Base-by-base conservation (phyloP, 2,888 invertebrate genomes). In the Drosophila birchii region DNA sequence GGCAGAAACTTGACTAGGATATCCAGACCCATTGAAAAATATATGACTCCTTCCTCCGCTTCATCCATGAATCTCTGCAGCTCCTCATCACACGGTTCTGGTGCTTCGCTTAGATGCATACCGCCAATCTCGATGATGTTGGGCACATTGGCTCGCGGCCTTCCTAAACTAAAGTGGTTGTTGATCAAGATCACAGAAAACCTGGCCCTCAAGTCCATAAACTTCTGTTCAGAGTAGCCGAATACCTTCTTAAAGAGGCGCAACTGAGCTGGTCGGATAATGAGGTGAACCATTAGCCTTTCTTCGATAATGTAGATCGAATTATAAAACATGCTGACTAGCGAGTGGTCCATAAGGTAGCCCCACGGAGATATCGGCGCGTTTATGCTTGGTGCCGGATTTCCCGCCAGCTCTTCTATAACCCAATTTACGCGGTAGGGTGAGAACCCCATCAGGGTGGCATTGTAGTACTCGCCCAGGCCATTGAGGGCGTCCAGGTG, bases 401-500 rank as follows among this genome's bases (percentile, higher is more conserved):
- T 87, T 0, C 90, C 89, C 2, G 82, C 80, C 18, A 89, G 23
- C 38, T 86, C 76, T 38, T 89, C 90, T 5, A 78, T 77, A 7
- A 69, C 61, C 71, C 88, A 80, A 39, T 80, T 63, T 0, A 80
- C 59, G 11, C 76, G 77, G 23, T 79, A 75, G 0, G 78, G 47
- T 0, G 89, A 79, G 0, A 91, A 1, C 0, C 83, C 91, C 49
- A 91, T 74, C n/a, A 92, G 32, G 0, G 86, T 69, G 3, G 91
- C 91, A 14, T 89, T 80, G 26, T 83, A 91, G 49, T 80, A 80
- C 4, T 80, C 62, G 0, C 74, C 85, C 26, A 91, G 75, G 1
- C 92, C 92, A 20, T 89, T 87, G 6, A 91, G 75, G 0, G 93
- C 92, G 70, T 93, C 92, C 41, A 84, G 85, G 1, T 70, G 59